Percentiles rank a stretch among this genome's conserved stretches.
Evolutionary conservation across 2,113 vertebrate species (phyloP).

Genomic region (Podarcis cretensis): DNA sequence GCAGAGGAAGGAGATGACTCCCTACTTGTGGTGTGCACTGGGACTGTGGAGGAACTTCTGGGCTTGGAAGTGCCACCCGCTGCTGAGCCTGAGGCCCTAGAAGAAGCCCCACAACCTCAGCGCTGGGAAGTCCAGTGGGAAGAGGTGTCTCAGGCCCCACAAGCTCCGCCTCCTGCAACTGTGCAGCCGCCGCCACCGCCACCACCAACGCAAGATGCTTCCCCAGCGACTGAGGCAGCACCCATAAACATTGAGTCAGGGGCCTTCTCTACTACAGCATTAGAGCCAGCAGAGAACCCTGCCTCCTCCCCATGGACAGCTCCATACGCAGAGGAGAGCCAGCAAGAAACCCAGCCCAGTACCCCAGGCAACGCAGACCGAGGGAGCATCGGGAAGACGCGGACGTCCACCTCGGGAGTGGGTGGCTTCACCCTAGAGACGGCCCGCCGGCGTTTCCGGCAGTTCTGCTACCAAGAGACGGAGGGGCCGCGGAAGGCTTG

Average conservation of each 20-base stretch:
- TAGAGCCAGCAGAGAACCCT: neutral
- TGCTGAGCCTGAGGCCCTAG: neutral
- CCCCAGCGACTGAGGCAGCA: neutral
- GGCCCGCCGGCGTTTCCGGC: slow-evolving; percentile 18
- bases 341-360: neutral
- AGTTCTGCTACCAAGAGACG: slow-evolving; percentile 17
- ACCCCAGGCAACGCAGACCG: neutral
- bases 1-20: slow-evolving; percentile 7
- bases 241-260: neutral
- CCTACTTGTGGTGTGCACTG: slow-evolving; percentile 21
- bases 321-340: neutral
- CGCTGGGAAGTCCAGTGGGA: slow-evolving; percentile 17
- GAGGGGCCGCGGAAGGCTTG: slow-evolving; percentile 25
- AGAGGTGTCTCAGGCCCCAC: neutral
- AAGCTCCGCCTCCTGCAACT: neutral
- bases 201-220: neutral
- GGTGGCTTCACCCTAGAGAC: neutral
- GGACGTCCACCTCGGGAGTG: neutral
- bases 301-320: neutral
- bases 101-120: neutral
- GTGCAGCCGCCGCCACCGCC: fast-evolving
- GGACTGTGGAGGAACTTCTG: slow-evolving; percentile 25
- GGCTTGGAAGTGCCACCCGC: neutral
- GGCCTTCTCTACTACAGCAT: neutral
- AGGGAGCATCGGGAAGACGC: neutral